These are phyloP conservation scores for Otocyon megalotis DNA, from an alignment of 2,113 vertebrate species.

Conservation along the genomic window DNA sequence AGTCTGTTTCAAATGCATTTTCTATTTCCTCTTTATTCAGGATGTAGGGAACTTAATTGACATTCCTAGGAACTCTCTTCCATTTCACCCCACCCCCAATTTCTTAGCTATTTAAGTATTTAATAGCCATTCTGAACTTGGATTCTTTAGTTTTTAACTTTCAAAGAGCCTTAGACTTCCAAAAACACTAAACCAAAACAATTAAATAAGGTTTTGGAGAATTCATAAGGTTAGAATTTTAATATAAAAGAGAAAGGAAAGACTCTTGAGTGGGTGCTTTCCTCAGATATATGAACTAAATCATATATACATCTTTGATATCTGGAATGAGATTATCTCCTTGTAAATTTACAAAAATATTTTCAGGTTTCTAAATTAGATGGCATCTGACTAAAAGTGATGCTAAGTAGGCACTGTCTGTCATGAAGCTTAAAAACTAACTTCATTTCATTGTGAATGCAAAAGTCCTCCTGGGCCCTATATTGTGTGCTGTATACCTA, in stretches of 20 bases:
- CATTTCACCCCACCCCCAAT: neutral
- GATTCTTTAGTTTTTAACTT: conserved; percentile 21
- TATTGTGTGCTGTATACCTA: neutral
- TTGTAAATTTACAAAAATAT: neutral
- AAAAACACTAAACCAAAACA: neutral
- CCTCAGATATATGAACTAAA: neutral
- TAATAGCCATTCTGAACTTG: conserved; percentile 1
- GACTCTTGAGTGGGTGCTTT: neutral
- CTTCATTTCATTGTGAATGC: neutral
- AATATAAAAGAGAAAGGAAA: neutral
- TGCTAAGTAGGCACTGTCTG: neutral
- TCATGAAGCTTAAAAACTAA: neutral
- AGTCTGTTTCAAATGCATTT: conserved; percentile 26
- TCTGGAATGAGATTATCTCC: neutral
- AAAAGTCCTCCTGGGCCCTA: neutral
- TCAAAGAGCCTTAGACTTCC: neutral
- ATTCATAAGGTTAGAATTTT: conserved; percentile 1
- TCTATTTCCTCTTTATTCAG: neutral
- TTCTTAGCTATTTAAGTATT: neutral
- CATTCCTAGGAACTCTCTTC: neutral
- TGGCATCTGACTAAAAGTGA: neutral
- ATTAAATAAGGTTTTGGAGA: neutral
- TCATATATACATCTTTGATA: neutral
- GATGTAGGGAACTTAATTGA: neutral
- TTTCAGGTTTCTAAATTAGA: conserved; percentile 6